Evolutionary conservation across 2,888 invertebrate species (phyloP), one percentile per base, ranked within the genome.

Genomic region (Acutogordius australiensis): DNA sequence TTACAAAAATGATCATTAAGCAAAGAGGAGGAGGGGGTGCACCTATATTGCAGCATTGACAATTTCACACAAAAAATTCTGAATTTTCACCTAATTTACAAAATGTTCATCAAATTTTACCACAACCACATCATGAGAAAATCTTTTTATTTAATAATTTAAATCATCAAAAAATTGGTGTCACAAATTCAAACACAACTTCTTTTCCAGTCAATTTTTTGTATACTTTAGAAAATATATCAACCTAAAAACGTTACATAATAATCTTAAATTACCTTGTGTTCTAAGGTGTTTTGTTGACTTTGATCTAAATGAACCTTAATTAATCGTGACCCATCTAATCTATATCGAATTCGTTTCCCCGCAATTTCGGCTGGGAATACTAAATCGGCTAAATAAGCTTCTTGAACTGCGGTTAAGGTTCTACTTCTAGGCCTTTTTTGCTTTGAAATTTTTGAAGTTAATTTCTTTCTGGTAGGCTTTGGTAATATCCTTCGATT

Each of bases 281-380:
- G 94, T 77, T 94, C 97, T 74, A 97, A 88, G 67, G 88, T 91
- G 63, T 91, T 94, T 75, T 91, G 91, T 73, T 94, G 90, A 73
- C 81, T 84, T 76, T 91, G 94, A 74, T 91, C 90, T 45, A 71
- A 65, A 73, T 91, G 91, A 66, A 94, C 88, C 76, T 97, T 97
- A 70, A 86, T 85, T 64, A 97, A 77, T 69, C 90, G 82, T 57
- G 86, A 83, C 64, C 94, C 94, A 71, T 97, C 94, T 67, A 91
- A 76, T 74, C 85, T 87, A 63, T 94, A 81, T 66, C 94, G 79
- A 70, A 88, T 88, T 65, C 97, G 79, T 75, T 91, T 94, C 70
- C 97, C 97, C 45, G 97, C 91, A 67, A 97, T 91, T 76, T 97
- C 97, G 60, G 97, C 91, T 29, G 97, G 97, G 75, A 83, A 94